phyloP scores from a whole-genome alignment of 35 echinoderm and acorn worm genomes.

The Ptychodera flava region DNA sequence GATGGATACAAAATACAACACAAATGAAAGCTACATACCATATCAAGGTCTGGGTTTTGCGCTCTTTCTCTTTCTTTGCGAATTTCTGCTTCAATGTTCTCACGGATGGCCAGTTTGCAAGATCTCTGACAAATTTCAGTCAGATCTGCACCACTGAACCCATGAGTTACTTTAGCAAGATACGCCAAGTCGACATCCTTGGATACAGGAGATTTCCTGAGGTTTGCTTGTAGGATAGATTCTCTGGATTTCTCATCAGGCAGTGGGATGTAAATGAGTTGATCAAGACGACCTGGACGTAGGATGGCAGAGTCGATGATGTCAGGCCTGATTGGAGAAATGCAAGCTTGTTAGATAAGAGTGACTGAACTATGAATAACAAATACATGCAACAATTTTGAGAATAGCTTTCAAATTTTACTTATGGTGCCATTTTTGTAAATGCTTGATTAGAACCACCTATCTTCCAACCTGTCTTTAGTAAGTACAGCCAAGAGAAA shows the following conservation, averaged over 20 bases:
- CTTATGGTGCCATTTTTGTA: too few relatives aligned
- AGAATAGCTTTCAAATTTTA: background rate
- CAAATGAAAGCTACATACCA: constrained; percentile 36
- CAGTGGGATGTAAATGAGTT: constrained; percentile 93
- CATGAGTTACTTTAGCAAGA: constrained; percentile 83
- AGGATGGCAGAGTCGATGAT: constrained; percentile 95
- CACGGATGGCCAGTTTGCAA: constrained; percentile 93
- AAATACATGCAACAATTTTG: constrained; percentile 7
- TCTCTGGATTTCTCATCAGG: constrained; percentile 76
- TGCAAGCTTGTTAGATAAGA: background rate
- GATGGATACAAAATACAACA: background rate
- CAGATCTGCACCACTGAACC: constrained; percentile 96
- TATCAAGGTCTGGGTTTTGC: constrained; percentile 82
- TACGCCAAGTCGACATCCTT: constrained; percentile 70
- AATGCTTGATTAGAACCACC: too few relatives aligned
- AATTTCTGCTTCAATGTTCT: constrained; percentile 88
- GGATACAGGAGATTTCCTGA: constrained; percentile 86
- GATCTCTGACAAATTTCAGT: constrained; percentile 98
- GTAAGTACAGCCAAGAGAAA: too few relatives aligned
- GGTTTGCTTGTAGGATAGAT: constrained; percentile 88
- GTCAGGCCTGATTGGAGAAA: constrained; percentile 56
- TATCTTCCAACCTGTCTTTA: too few relatives aligned
- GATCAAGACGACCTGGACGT: constrained; percentile 88
- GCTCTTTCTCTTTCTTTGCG: constrained; percentile 48
- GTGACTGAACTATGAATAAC: background rate